Evolutionary conservation across 2,797 vertebrate genomes (phyloP), one percentile per base, ranked within the genome.

Genomic region (Botia kubotai): DNA sequence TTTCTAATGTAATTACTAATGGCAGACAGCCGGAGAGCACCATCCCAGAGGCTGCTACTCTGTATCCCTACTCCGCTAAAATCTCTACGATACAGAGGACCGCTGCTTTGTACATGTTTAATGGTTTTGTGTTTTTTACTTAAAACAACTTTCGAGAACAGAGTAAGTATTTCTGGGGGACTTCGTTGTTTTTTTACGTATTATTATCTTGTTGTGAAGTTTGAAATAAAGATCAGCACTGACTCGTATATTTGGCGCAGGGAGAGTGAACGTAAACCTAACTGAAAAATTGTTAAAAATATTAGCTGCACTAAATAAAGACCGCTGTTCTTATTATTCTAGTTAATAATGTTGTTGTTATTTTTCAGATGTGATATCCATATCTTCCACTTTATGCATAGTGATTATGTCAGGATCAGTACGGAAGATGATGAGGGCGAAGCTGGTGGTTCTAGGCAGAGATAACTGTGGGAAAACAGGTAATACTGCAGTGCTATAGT

Each of bases 391-490:
- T n/a, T 10, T 43, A 33, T 43, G 29, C 19, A 36, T 21, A 48
- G 39, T 57, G 46, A 78, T 43, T 19, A 88, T 87, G 87, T 84
- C 85, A 6, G 88, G 88, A 21, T 66, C 71, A 19, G 78, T 75
- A 48, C 84, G 86, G 58, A 86, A 83, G 71, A 86, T 89, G 85
- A 67, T 72, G 57, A 69, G 81, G 39, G 89, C 84, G 11, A 89
- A 85, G 69, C 46, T 90, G 43, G 89, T 90, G 77, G 73, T 90
- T 17, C 83, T 89, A 12, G 88, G 89, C 69, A 78, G 81, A 62
- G 86, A 87, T 43, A 87, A 87, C 79, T 87, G 88, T 82, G 89
- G 89, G 17, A 90, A 90, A 77, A 89, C 89, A n/a, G 88, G 89
- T 88, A 83, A 85, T 39, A 43, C 19, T n/a, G 16, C 13, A 4